Evolutionary conservation across 2,113 vertebrate genomes (phyloP).

Genomic region (Cyprinus carpio): DNA sequence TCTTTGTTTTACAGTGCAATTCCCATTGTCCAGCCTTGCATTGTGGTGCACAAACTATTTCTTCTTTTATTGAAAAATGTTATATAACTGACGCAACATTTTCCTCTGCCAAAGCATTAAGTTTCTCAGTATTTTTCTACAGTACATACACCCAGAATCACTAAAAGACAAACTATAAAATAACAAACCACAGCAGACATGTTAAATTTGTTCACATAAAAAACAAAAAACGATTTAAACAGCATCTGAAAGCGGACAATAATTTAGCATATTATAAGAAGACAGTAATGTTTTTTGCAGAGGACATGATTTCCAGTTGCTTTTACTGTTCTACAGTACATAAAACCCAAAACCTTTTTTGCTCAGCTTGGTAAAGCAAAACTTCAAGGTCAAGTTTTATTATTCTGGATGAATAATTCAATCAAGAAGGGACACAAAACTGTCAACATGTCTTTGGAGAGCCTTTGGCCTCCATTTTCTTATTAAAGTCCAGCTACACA

Average conservation of each 20-base stretch:
- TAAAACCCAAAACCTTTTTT: constrained; percentile 35
- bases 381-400: constrained; percentile 10
- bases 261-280: constrained; percentile 15
- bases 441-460: constrained; percentile 18
- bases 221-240: constrained; percentile 17
- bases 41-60: constrained; percentile 16
- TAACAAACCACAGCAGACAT: constrained; percentile 34
- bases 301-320: constrained; percentile 8
- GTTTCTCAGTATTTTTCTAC: constrained; percentile 22
- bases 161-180: constrained; percentile 34
- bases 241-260: neutral
- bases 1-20: constrained; percentile 28
- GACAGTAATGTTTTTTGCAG: constrained; percentile 31
- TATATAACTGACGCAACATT: constrained; percentile 19
- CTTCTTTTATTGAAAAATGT: constrained; percentile 8
- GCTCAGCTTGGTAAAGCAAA: neutral
- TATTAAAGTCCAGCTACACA: constrained; percentile 26
- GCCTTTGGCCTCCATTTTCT: neutral
- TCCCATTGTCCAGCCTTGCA: constrained; percentile 27
- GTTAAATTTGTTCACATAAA: constrained; percentile 37
- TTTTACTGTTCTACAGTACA: constrained; percentile 40
- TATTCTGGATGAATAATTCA: constrained; percentile 18
- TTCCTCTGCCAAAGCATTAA: constrained; percentile 18
- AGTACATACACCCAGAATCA: constrained; percentile 25
- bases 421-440: constrained; percentile 14